Percentiles rank a stretch among this genome's conserved stretches.
Evolutionary conservation across 2,888 invertebrate genomes (phyloP).

Genomic region (Graphium colonna): DNA sequence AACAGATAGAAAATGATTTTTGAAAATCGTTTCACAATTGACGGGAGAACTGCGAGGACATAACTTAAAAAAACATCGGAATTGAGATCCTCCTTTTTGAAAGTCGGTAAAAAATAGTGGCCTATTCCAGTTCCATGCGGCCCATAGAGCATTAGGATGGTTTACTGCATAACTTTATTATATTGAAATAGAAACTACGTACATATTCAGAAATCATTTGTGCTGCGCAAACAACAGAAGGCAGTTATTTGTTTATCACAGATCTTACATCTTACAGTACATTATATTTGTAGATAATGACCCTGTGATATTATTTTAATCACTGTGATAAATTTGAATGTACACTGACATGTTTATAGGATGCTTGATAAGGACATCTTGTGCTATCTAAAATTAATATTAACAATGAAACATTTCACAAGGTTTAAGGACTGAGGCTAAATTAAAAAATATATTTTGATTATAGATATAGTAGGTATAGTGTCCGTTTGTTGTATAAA

Average conservation of each 20-base stretch:
- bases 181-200: background rate
- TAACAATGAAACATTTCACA: background rate
- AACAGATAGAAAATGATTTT: no score
- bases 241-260: background rate
- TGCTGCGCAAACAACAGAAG: background rate
- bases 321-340: background rate
- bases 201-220: background rate
- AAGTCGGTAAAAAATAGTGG: background rate
- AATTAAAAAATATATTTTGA: background rate
- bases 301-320: background rate
- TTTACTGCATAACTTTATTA: background rate
- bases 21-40: no score
- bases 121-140: background rate
- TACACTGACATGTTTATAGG: background rate
- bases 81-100: background rate
- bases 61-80: no score
- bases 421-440: background rate
- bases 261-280: background rate
- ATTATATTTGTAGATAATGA: no score
- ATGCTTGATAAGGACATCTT: background rate
- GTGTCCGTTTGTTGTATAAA: background rate
- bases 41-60: no score
- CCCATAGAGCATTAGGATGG: background rate
- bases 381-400: background rate
- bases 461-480: background rate